Conservation (phyloP, 2,888 invertebrate genomes). For the Epirrhoe tristata region DNA sequence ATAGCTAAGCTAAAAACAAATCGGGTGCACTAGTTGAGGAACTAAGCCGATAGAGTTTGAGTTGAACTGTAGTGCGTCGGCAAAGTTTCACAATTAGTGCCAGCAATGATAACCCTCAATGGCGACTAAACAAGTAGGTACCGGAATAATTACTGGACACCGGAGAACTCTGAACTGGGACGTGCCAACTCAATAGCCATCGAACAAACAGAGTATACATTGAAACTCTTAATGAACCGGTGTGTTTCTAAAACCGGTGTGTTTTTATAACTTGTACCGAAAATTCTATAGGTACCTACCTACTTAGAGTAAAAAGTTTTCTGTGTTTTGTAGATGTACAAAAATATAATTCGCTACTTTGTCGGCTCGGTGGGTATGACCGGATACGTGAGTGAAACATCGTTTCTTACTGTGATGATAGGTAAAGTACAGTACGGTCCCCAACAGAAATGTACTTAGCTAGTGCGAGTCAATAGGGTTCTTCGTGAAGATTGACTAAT, state of each 20-base stretch:
- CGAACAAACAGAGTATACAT: constrained; percentile 9
- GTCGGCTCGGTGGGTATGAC: no score
- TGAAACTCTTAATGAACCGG: constrained; percentile 13
- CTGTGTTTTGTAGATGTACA: no score
- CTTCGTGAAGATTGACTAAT: no score
- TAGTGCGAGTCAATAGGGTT: no score
- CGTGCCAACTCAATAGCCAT: constrained; percentile 34
- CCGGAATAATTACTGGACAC: constrained; percentile 67
- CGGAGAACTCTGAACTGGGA: constrained; percentile 38
- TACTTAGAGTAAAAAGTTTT: no score
- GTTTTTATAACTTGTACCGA: background rate
- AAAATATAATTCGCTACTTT: no score
- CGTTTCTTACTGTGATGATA: no score
- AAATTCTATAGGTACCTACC: no score
- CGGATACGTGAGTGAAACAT: no score
- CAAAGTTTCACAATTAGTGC: constrained; percentile 70
- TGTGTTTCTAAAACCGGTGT: constrained; percentile 1
- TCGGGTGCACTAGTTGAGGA: constrained; percentile 23
- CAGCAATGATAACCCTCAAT: constrained; percentile 62
- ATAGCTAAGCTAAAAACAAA: constrained; percentile 5
- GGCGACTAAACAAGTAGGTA: constrained; percentile 63
- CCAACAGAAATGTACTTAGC: no score
- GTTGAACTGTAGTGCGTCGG: constrained; percentile 39
- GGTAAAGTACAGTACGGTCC: no score
- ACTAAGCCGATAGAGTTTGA: constrained; percentile 16